Base-by-base conservation (phyloP, 2,888 invertebrate species). In the Leptothorax acervorum region DNA sequence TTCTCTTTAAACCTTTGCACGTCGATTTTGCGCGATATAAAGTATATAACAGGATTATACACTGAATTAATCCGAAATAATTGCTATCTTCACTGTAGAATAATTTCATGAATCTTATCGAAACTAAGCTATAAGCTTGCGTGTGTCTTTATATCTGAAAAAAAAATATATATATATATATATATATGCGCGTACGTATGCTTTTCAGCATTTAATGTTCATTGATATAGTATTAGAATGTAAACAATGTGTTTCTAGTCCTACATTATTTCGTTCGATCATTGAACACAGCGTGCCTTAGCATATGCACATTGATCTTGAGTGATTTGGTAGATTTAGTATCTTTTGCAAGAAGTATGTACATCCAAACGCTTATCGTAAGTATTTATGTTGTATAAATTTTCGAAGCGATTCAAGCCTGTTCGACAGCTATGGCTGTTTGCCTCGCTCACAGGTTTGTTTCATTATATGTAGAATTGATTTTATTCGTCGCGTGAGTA, bases 161-260 rank as follows among this genome's bases (percentile, higher is more conserved):
- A 66, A n/a, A n/a, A n/a, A n/a, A n/a, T n/a, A n/a, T n/a, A 23
- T 23, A 23, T 23, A 66, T 66, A 60, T 55, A 51, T 62, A 60
- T 9, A 15, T 68, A 28, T 79, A 48, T 35, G 35, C 15, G 68
- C 23, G 62, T 60, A 60, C 15, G 74, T 55, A 42, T 28, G 66
- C 28, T 66, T 66, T 66, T 66, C 9, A 66, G 28, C 45, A 73
- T 78, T 76, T 82, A 75, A 71, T 60, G 45, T 66, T 45, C 8
- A 66, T 65, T 28, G n/a, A 85, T 63, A 35, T 31, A 35, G 48
- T 51, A 73, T 83, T 89, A 89, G 86, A 71, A 82, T 84, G 82
- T 89, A 87, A 78, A 84, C 84, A 84, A 88, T 81, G 82, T 86
- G 82, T 85, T 84, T 91, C 91, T 91, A 91, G 91, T 91, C 91